These are phyloP conservation scores for Patella vulgata DNA, from an alignment of 1,140 invertebrate species.

Conservation along the genomic window DNA sequence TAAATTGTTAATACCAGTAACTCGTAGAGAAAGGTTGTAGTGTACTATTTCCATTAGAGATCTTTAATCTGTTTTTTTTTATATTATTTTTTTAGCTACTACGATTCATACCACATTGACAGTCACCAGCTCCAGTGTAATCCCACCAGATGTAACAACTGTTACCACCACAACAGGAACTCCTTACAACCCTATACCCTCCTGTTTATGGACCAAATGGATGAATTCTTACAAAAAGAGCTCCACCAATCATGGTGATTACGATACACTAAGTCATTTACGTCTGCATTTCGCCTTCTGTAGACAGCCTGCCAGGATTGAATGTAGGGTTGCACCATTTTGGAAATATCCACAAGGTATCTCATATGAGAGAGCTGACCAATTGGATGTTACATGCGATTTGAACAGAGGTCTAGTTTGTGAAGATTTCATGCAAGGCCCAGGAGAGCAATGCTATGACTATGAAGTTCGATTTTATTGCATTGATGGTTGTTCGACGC, in stretches of 20 bases:
- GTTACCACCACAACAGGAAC: no score
- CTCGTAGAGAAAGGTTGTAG: no score
- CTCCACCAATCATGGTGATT: conserved; percentile 33
- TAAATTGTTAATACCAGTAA: no score
- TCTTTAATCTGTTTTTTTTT: no score
- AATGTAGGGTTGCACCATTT: conserved; percentile 27
- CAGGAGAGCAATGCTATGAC: conserved; percentile 36
- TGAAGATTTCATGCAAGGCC: conserved; percentile 38
- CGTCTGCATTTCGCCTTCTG: conserved; percentile 32
- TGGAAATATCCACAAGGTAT: conserved; percentile 2
- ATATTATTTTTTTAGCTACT: no score
- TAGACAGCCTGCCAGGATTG: conserved; percentile 16
- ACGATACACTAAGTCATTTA: conserved; percentile 42
- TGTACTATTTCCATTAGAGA: no score
- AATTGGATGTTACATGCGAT: conserved; percentile 45
- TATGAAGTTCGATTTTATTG: conserved; percentile 51
- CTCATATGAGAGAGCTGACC: conserved; percentile 25
- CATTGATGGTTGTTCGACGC: conserved; percentile 38
- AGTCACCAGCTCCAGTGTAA: no score
- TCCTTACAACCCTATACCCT: conserved; percentile 26
- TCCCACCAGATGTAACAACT: no score
- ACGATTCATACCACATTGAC: no score
- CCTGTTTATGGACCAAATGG: conserved; percentile 45
- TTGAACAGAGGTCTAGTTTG: conserved; percentile 47
- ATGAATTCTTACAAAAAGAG: conserved; percentile 38